These are phyloP conservation scores for Falcunculus frontatus DNA, from an alignment of 2,113 vertebrate genomes.

Conservation along the genomic window DNA sequence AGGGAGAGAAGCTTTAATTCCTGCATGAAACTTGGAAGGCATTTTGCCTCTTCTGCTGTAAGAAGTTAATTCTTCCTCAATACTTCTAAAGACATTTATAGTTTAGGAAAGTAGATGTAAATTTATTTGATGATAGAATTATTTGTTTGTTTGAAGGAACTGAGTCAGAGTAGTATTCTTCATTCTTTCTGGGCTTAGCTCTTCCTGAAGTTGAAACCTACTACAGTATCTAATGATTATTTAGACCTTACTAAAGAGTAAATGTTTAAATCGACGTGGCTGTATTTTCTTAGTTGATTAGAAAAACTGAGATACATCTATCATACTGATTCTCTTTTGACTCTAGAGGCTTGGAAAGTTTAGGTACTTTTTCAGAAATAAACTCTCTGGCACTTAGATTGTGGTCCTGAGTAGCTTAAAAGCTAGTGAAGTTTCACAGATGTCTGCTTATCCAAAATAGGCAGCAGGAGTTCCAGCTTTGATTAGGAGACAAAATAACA, in stretches of 20 bases:
- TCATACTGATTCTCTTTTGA: neutral
- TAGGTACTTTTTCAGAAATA: neutral
- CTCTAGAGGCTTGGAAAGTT: neutral
- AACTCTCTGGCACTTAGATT: neutral
- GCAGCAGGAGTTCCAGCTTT: neutral
- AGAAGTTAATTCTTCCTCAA: neutral
- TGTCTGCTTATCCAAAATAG: neutral
- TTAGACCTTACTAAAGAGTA: neutral
- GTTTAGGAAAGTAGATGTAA: neutral
- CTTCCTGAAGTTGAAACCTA: neutral
- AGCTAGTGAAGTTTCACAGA: neutral
- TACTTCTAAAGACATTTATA: neutral
- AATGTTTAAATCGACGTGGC: neutral
- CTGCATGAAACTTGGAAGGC: neutral
- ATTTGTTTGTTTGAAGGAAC: neutral
- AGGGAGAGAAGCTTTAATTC: neutral
- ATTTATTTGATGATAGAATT: neutral
- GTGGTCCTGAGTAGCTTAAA: neutral
- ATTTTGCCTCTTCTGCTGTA: neutral
- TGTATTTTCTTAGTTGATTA: neutral
- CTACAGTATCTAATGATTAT: neutral
- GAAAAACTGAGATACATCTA: neutral
- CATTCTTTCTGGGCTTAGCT: neutral
- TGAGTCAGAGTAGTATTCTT: neutral
- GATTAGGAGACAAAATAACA: neutral